Evolutionary conservation across 2,888 invertebrate species (phyloP), one percentile per base, ranked within the genome.

Genomic region (Amphipyra tragopoginis): DNA sequence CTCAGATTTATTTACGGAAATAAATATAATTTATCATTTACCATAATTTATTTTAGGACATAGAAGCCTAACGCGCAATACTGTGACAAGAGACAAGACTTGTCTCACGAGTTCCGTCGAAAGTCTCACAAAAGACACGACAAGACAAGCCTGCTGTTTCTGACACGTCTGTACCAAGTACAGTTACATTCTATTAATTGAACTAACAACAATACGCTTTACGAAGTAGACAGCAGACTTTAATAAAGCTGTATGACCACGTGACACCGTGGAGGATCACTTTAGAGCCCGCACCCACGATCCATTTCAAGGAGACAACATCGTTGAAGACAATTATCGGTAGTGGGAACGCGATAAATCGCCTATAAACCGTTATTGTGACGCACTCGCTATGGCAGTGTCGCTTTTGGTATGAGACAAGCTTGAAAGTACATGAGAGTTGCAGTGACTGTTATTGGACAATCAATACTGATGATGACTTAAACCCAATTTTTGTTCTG

Each of bases 301-400:
- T 87, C 87, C 75, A 84, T 82, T 85, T 81, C 77, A 52, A 75
- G 66, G 68, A 72, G 64, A 79, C 80, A 82, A 82, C 86, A 89
- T 87, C 84, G 77, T 79, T 77, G 42, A 83, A 85, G 88, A 89
- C 88, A 90, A 90, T 90, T 90, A 91, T 89, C 83, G 75, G 68
- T 77, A 54, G 73, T 65, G 63, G 48, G 73, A 77, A 64, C 58
- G 82, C 87, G 86, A 91, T 92, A 91, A 91, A 91, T 91, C 85
- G 82, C 78, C 79, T 75, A 73, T 66, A 72, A 77, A 69, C 77
- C 65, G 68, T 73, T 77, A 79, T 65, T 77, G 61, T 60, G 70
- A 76, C 72, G 57, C 60, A 59, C 26, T 54, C 50, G 36, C 48
- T 60, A 44, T 57, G 57, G 57, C 51, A 60, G 45, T 47, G 47